A percentile compares a stretch with the other conserved stretches of the same genome.
These are phyloP conservation scores for Ophion costatus DNA, from an alignment of 2,888 invertebrate genomes.

Conservation along the genomic window DNA sequence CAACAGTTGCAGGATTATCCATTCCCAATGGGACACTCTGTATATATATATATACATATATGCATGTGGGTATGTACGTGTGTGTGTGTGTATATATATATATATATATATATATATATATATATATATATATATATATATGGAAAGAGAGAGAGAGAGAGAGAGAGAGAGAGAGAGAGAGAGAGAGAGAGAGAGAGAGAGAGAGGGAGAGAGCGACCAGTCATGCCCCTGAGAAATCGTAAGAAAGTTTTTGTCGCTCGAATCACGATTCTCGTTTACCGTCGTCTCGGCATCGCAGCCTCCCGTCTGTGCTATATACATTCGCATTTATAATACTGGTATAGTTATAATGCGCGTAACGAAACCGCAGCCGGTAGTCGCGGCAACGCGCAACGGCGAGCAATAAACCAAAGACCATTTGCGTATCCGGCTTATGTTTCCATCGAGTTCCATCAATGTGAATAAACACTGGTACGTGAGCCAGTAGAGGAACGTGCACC, in stretches of 20 bases:
- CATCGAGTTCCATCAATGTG: constrained; percentile 80
- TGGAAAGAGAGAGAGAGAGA: not conserved
- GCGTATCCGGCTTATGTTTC: constrained; percentile 81
- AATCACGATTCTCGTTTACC: constrained; percentile 52
- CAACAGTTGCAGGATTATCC: no score
- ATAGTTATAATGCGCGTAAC: constrained; percentile 31
- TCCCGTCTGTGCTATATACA: not conserved
- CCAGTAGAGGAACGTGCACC: constrained; percentile 70
- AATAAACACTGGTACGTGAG: constrained; percentile 79
- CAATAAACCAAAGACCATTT: constrained; percentile 72
- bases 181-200: constrained; percentile 7
- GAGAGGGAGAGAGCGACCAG: not conserved
- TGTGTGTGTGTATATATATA: no score
- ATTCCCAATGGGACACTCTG: no score
- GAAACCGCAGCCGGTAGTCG: constrained; percentile 24
- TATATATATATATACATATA: no score
- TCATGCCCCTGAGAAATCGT: constrained; percentile 37
- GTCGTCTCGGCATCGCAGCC: constrained; percentile 23
- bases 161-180: not conserved
- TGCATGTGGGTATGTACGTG: no score
- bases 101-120: not conserved
- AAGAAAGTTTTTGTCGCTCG: constrained; percentile 57
- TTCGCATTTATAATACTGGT: constrained; percentile 3
- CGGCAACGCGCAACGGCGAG: constrained; percentile 30
- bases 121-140: not conserved